Percentiles rank a stretch among this genome's conserved stretches.
phyloP scores from a whole-genome alignment of 2,113 vertebrate genomes.

The Chionis minor region DNA sequence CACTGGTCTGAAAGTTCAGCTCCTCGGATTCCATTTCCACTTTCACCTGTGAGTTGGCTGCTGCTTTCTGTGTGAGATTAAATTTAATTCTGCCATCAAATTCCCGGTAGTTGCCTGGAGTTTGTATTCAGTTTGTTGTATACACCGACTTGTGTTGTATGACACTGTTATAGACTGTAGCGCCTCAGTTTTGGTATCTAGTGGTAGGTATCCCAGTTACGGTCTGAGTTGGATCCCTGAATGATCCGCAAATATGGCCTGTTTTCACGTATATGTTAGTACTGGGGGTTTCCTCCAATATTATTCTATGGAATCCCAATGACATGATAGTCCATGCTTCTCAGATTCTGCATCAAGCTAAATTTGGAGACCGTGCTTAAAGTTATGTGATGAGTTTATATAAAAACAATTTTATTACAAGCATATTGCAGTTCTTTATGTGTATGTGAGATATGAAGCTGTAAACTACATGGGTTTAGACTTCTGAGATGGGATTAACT shows the following conservation, averaged over 20 bases:
- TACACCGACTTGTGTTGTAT: fast-evolving
- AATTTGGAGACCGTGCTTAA: neutral
- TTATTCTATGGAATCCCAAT: neutral
- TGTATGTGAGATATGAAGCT: neutral
- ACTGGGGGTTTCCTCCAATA: neutral
- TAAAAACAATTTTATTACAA: neutral
- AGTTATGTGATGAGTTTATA: neutral
- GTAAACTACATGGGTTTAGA: neutral
- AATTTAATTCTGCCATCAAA: neutral
- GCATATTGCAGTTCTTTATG: neutral
- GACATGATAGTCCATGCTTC: fast-evolving
- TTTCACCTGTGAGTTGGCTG: neutral
- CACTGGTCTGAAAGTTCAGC: neutral
- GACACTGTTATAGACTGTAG: neutral
- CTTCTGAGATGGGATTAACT: neutral
- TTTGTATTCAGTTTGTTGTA: neutral
- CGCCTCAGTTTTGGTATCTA: neutral
- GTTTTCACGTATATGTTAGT: neutral
- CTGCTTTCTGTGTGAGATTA: neutral
- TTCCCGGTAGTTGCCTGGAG: neutral
- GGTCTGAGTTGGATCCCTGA: neutral
- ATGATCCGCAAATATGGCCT: neutral
- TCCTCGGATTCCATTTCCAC: neutral
- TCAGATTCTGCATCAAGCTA: neutral
- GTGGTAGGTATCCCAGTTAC: neutral